Conservation (phyloP, 2,113 vertebrate species). For the Callionymus lyra region DNA sequence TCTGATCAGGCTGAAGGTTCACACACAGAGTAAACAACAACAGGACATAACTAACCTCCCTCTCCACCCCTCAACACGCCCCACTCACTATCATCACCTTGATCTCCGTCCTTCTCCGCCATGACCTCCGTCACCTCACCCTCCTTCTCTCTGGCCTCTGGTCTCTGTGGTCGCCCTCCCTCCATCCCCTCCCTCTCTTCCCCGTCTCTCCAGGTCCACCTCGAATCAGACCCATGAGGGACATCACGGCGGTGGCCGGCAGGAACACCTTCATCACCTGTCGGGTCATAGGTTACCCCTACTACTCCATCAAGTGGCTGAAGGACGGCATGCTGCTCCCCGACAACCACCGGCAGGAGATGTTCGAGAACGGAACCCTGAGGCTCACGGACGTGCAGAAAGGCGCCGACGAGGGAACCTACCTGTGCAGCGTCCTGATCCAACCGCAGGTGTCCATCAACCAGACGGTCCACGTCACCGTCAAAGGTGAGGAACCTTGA, state of each 20-base stretch:
- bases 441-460: slow-evolving; percentile 97
- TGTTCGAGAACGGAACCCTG: slow-evolving; percentile 95
- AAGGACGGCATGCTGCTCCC: slow-evolving; percentile 91
- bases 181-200: slow-evolving; percentile 47
- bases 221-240: slow-evolving; percentile 93
- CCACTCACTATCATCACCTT: slow-evolving; percentile 56
- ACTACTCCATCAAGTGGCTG: slow-evolving; percentile 99
- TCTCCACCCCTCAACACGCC: slow-evolving; percentile 57
- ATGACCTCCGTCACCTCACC: slow-evolving; percentile 47
- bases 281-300: slow-evolving; percentile 97
- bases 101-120: slow-evolving; percentile 46
- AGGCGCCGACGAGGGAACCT: slow-evolving; percentile 94
- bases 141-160: slow-evolving; percentile 37
- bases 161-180: slow-evolving; percentile 28
- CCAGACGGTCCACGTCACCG: slow-evolving; percentile 91
- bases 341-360: slow-evolving; percentile 96
- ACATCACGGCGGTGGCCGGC: slow-evolving; percentile 95
- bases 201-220: slow-evolving; percentile 80
- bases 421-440: slow-evolving; percentile 95
- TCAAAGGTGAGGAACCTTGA: slow-evolving; percentile 85
- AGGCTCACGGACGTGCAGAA: slow-evolving; percentile 96
- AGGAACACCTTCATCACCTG: slow-evolving; percentile 97
- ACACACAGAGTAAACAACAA: slow-evolving; percentile 31
- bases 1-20: slow-evolving; percentile 24
- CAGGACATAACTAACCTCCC: slow-evolving; percentile 64